Base-by-base conservation (phyloP, 2,888 invertebrate genomes). In the Ichneumoninae sp. region DNA sequence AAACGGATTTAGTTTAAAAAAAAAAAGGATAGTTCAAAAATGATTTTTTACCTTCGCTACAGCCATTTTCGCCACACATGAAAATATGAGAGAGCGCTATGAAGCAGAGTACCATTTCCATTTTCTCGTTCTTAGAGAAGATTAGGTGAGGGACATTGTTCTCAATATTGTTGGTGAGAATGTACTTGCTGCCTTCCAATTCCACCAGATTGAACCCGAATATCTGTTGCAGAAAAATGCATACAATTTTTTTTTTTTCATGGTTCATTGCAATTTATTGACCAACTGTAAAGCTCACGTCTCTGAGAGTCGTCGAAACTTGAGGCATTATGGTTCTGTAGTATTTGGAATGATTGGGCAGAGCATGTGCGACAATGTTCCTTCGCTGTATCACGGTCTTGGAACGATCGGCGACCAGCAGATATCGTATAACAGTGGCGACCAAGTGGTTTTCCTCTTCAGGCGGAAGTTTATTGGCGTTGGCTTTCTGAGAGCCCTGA, bases 121-220 rank as follows among this genome's bases (percentile, higher is more conserved):
- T 94, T 92, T n/a, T 93, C 86, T 81, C 93, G 87, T 84, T 90
- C 89, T 85, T 90, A 90, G 7, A 86, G 33, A 88, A 86, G 0
- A 36, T 3, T 26, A 91, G 79, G 57, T 90, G 88, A 10, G 87
- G 89, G 3, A 80, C 57, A 1, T 81, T 3, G 60, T 91, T 92
- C 3, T 80, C 44, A 54, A 92, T 57, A n/a, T 77, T 84, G 40
- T 93, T 93, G 5, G 86, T 82, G 7, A 93, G 16, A 36, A 93
- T 90, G n/a, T 87, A 91, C 71, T 91, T 93, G 66, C 85, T 88
- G 36, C 36, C 87, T 52, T 94, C 94, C 1, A 94, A 89, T 87
- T 95, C 94, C 0, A 94, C 89, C 7, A 95, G 83, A 76, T 94
- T 93, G 84, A 94, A 95, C 5, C 95, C 95, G 88, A 95, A 95